Percentiles rank a stretch among this genome's conserved stretches.
phyloP scores from a whole-genome alignment of 2,888 invertebrate genomes.

The Icerya purchasi region DNA sequence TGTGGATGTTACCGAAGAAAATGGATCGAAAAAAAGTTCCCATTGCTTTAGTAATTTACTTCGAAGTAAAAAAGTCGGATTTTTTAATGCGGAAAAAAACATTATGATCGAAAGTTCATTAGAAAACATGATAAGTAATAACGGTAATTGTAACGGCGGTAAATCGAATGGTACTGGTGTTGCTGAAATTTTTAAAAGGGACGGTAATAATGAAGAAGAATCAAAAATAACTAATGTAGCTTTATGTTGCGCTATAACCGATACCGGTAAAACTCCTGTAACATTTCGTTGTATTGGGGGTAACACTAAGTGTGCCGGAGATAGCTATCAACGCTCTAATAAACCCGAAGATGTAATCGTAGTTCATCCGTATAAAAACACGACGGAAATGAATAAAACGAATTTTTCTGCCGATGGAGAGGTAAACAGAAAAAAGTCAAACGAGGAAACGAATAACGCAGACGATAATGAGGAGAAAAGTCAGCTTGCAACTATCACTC shows the following conservation, averaged over 20 bases:
- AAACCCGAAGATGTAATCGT: neutral
- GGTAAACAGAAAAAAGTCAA: neutral
- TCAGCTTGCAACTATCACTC: neutral
- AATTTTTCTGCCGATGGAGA: no score
- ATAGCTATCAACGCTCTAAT: constrained; percentile 12
- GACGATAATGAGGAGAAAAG: neutral
- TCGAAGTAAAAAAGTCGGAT: neutral
- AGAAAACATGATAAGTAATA: neutral
- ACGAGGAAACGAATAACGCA: neutral
- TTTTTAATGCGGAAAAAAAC: neutral
- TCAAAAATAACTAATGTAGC: constrained; percentile 18
- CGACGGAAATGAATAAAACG: no score
- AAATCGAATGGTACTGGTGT: no score
- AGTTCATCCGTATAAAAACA: no score
- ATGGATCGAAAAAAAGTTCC: neutral
- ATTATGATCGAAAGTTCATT: neutral
- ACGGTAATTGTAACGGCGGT: neutral
- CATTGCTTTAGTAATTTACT: neutral
- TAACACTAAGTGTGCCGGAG: constrained; percentile 11
- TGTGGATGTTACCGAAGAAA: neutral
- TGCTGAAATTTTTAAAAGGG: neutral
- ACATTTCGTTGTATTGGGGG: constrained; percentile 23
- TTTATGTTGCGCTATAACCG: constrained; percentile 28
- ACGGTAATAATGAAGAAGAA: neutral
- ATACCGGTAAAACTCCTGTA: constrained; percentile 26